Base-by-base conservation (phyloP, 1,140 invertebrate genomes). In the Aphidius gifuensis region DNA sequence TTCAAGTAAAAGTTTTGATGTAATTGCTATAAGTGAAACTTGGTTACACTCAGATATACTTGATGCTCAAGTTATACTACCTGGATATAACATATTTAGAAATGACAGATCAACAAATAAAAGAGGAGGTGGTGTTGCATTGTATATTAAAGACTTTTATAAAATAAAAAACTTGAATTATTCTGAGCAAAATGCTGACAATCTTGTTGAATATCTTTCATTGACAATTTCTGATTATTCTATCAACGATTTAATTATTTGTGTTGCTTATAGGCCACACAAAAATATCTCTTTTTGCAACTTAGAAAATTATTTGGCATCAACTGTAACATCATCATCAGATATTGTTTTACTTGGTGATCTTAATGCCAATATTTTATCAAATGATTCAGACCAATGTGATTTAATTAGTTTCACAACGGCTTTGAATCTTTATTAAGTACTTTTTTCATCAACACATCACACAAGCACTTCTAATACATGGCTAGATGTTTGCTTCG, bases 401-500 rank as follows among this genome's bases (percentile, higher is more conserved):
- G 9, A 53, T 38, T 32, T 53, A 8, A 21, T 5, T 5, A 53
- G 39, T 39, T 53, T 53, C 32, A 3, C 11, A 4, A 9, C 32
- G 9, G 4, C 39, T 43, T 9, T 43, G 5, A 6, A 6, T 6
- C 38, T 57, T 3, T 44, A 9, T 11, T 4, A 39, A 44, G 54
- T 57, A 5, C 54, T 5, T 5, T 57, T 57, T 6, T 5, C 4
- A 6, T 38, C 54, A 3, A 57, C 54, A 4, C 54, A 57, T 21
- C 54, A 57, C 42, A 9, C 54, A 16, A 38, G 9, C 7, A 6
- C 7, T 6, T 21, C 54, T 11, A 9, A 44, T 44, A 57, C 54
- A 3, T 57, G 54, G 54, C 3, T 57, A 9, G 54, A 57, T 21
- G 40, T 57, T 44, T 57, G 54, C 40, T 21, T 11, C 9, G 54